These are phyloP conservation scores for Lacerta agilis DNA, from an alignment of 2,797 vertebrate species.

Conservation along the genomic window DNA sequence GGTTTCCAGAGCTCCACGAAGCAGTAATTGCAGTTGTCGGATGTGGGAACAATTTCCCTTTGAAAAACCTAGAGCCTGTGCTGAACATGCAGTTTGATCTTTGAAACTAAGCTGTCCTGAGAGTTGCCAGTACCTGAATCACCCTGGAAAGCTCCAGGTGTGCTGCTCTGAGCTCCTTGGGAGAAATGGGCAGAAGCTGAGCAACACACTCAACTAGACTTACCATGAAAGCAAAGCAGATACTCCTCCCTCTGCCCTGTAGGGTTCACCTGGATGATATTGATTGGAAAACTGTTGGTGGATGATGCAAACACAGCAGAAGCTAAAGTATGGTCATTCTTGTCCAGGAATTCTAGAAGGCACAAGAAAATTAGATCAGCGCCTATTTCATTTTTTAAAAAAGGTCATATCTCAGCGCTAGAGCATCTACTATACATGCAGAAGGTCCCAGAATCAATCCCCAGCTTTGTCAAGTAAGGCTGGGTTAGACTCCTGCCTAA, in stretches of 20 bases:
- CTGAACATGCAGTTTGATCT: neutral
- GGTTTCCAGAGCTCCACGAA: neutral
- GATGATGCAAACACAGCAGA: constrained; percentile 95
- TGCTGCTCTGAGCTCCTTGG: neutral
- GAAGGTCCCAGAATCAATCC: too few relatives aligned
- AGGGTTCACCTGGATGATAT: constrained; percentile 94
- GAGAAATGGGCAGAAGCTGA: neutral
- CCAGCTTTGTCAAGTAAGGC: too few relatives aligned
- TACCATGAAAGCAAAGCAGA: constrained; percentile 97
- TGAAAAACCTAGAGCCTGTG: neutral
- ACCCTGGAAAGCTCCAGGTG: neutral
- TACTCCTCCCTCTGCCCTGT: constrained; percentile 95
- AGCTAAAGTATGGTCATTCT: constrained; percentile 94
- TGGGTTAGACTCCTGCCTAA: too few relatives aligned
- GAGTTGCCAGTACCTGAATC: neutral
- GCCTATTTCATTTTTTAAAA: neutral
- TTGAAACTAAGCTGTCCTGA: neutral
- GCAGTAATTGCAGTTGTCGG: neutral
- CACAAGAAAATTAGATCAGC: neutral
- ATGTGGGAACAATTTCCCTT: neutral
- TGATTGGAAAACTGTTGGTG: constrained; percentile 97
- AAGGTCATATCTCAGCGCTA: too few relatives aligned
- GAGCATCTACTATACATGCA: too few relatives aligned
- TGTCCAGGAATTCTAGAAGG: constrained; percentile 93
- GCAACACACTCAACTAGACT: neutral